phyloP scores from a whole-genome alignment of 2,888 invertebrate genomes.

The Eupeodes latifasciatus region DNA sequence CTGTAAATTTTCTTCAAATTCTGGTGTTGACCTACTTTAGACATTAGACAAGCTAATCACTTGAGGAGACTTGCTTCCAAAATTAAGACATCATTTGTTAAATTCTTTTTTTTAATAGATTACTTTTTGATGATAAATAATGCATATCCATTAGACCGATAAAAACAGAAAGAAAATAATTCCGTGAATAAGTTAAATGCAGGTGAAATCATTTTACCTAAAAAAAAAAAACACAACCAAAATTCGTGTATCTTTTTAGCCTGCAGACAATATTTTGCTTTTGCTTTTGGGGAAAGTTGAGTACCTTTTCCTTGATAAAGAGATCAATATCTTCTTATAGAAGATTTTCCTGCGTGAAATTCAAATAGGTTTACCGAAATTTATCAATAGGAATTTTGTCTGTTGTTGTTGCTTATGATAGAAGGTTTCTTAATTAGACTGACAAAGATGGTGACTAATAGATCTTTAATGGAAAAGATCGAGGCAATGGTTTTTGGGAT shows the following conservation, averaged over 20 bases:
- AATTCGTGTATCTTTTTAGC: neutral
- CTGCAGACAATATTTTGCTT: constrained; percentile 29
- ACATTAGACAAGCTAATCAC: constrained; percentile 55
- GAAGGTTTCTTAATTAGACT: constrained; percentile 48
- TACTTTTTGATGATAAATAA: constrained; percentile 60
- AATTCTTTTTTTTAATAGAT: constrained; percentile 46
- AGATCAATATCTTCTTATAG: constrained; percentile 48
- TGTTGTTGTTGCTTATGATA: neutral
- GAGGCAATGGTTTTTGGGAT: neutral
- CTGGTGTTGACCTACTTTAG: constrained; percentile 53
- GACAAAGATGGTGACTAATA: constrained; percentile 62
- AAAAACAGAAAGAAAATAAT: neutral
- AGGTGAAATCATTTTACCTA: constrained; percentile 20
- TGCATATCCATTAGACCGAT: constrained; percentile 47
- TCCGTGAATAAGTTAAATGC: constrained; percentile 50
- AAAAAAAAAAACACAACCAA: neutral
- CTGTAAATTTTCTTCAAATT: constrained; percentile 15
- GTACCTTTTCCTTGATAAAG: constrained; percentile 45
- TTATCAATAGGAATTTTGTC: neutral
- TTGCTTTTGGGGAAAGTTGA: constrained; percentile 23
- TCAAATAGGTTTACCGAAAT: constrained; percentile 6
- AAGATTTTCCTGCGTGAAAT: constrained; percentile 19
- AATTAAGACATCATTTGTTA: constrained; percentile 55
- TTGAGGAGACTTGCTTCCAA: constrained; percentile 35
- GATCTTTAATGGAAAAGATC: neutral